Percentiles rank a stretch among this genome's conserved stretches.
These are phyloP conservation scores for Cynocephalus volans DNA, from an alignment of 2,113 vertebrate genomes.

Conservation along the genomic window DNA sequence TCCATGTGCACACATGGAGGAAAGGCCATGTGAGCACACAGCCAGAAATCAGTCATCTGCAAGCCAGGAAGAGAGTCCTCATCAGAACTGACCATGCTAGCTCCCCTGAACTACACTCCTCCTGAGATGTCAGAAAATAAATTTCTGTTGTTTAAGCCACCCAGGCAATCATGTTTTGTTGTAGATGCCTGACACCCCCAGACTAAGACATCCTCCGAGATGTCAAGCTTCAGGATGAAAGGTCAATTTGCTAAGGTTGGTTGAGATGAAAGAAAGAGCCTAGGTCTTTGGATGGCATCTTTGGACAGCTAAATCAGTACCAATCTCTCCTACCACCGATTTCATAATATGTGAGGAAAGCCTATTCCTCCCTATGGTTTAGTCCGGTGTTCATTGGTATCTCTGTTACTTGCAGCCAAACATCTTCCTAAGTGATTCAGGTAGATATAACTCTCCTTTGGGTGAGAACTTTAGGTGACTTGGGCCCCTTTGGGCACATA, in stretches of 20 bases:
- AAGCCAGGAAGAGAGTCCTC: neutral
- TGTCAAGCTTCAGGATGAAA: neutral
- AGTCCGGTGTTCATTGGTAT: too few species aligned
- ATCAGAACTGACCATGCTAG: neutral
- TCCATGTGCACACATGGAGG: neutral
- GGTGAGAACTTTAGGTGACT: neutral
- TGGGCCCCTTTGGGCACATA: neutral
- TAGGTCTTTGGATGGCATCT: neutral
- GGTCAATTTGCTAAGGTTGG: neutral
- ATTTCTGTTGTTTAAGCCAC: neutral
- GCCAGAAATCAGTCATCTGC: neutral
- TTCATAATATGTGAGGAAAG: neutral
- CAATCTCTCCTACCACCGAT: neutral
- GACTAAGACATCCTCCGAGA: neutral
- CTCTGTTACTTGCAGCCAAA: neutral
- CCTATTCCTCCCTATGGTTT: neutral
- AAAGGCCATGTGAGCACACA: neutral
- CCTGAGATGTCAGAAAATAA: neutral
- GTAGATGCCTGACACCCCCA: fast-evolving
- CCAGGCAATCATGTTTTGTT: neutral
- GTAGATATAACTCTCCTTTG: neutral
- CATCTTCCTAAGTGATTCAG: neutral
- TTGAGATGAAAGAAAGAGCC: neutral
- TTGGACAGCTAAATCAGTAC: neutral
- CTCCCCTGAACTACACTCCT: neutral